phyloP scores from a whole-genome alignment of 2,797 vertebrate species.

The Menidia menidia region DNA sequence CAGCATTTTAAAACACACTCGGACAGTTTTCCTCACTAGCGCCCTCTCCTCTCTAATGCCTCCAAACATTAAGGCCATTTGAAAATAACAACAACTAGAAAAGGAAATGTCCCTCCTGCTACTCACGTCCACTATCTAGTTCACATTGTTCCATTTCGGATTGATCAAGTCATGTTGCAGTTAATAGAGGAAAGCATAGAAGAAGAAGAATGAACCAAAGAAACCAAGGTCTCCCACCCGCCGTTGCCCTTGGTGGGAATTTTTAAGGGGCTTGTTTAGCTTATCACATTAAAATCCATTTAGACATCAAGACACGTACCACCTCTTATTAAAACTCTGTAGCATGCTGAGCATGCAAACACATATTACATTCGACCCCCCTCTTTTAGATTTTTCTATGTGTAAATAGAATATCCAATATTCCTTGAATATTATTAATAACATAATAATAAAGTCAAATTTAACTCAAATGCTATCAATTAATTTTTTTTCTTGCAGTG shows the following conservation, averaged over 20 bases:
- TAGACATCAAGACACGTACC: constrained; percentile 91
- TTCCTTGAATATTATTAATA: constrained; percentile 49
- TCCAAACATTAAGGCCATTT: constrained; percentile 91
- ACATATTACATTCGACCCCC: constrained; percentile 87
- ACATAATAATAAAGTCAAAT: too few relatives aligned
- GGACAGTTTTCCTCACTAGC: constrained; percentile 88
- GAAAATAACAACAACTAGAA: constrained; percentile 89
- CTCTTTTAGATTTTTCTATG: constrained; percentile 71
- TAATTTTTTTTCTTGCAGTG: constrained; percentile 37
- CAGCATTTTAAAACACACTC: constrained; percentile 87
- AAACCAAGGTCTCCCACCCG: constrained; percentile 93
- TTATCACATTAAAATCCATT: constrained; percentile 97
- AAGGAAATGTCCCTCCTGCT: constrained; percentile 86
- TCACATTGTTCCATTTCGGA: constrained; percentile 79
- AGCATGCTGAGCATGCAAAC: constrained; percentile 91
- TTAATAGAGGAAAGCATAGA: constrained; percentile 93
- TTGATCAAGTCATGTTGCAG: constrained; percentile 90
- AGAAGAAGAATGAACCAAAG: constrained; percentile 91
- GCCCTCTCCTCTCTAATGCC: constrained; percentile 83
- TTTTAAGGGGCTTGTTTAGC: constrained; percentile 90
- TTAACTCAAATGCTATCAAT: background rate
- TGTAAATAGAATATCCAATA: constrained; percentile 72
- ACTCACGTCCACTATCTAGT: constrained; percentile 84
- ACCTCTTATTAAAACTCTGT: constrained; percentile 88
- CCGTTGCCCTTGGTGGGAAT: constrained; percentile 90